Evolutionary conservation across 2,888 invertebrate genomes (phyloP).

Genomic region (Drosophila kanekoi): DNA sequence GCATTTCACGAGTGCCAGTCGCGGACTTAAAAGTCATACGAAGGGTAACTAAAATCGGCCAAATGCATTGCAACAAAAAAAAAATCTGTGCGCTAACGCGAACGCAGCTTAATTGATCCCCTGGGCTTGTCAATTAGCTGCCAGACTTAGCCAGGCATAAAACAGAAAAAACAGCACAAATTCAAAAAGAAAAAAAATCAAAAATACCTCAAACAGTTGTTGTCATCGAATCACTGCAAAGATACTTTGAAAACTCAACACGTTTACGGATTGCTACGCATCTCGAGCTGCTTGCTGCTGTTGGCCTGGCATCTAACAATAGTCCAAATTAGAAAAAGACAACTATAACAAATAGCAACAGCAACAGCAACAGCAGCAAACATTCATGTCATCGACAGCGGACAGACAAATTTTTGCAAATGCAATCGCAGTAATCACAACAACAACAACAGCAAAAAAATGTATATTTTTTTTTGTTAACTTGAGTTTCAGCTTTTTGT

Average conservation of each 20-base stretch:
- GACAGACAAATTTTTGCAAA: constrained; percentile 66
- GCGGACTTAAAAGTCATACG: constrained; percentile 13
- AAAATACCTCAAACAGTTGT: constrained; percentile 31
- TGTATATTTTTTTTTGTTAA: constrained; percentile 2
- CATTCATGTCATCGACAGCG: constrained; percentile 22
- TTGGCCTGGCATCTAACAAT: constrained; percentile 60
- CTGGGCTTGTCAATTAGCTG: constrained; percentile 72
- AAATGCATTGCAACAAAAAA: constrained; percentile 58
- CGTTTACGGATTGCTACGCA: constrained; percentile 49
- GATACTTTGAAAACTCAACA: constrained; percentile 46
- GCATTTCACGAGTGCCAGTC: constrained; percentile 44
- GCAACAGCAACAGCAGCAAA: constrained; percentile 18
- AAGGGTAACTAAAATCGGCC: constrained; percentile 64
- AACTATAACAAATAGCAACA: constrained; percentile 23
- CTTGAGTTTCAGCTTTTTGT: constrained; percentile 16
- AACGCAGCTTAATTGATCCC: constrained; percentile 69
- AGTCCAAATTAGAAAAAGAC: constrained; percentile 65
- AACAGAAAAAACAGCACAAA: constrained; percentile 1
- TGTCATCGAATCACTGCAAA: constrained; percentile 47
- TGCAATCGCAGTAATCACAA: constrained; percentile 50
- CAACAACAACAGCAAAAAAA: constrained; percentile 7
- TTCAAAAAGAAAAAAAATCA: not conserved
- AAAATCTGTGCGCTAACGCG: constrained; percentile 39
- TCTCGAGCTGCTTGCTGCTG: constrained; percentile 41
- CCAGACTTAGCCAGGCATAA: constrained; percentile 3